Evolutionary conservation across 2,888 invertebrate species (phyloP).

Genomic region (Myopa testacea): DNA sequence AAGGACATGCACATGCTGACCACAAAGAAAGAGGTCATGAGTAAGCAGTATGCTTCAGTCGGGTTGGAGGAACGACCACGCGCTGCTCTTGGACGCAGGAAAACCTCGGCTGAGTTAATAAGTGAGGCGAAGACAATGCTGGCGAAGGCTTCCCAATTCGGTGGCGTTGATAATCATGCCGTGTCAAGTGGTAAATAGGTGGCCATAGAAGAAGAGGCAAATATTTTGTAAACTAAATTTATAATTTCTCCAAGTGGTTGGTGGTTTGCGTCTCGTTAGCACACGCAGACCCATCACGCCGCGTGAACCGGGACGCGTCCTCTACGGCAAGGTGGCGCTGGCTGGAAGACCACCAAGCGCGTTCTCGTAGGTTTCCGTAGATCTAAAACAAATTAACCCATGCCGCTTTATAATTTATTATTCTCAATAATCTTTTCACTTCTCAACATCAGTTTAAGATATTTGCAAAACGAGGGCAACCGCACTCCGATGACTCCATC

Average conservation of each 20-base stretch:
- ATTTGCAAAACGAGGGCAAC: slow-evolving; percentile 71
- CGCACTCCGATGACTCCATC: slow-evolving; percentile 67
- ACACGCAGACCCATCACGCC: slow-evolving; percentile 90
- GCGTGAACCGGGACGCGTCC: slow-evolving; percentile 80
- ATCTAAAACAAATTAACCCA: not conserved
- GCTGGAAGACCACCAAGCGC: slow-evolving; percentile 79
- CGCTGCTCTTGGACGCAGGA: slow-evolving; percentile 66
- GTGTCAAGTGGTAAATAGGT: not conserved
- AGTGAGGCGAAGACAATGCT: slow-evolving; percentile 80
- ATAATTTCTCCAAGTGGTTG: slow-evolving; percentile 46
- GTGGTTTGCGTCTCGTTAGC: slow-evolving; percentile 71
- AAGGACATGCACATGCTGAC: slow-evolving; percentile 2
- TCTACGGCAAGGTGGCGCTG: slow-evolving; percentile 75
- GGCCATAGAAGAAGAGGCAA: not conserved
- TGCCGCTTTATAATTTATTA: not conserved
- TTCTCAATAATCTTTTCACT: not conserved
- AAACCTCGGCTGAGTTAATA: slow-evolving; percentile 85
- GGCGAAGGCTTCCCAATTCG: slow-evolving; percentile 51
- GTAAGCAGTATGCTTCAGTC: slow-evolving; percentile 16
- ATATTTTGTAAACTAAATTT: not conserved
- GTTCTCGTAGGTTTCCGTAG: slow-evolving; percentile 73
- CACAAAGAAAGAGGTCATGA: not conserved
- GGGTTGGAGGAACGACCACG: slow-evolving; percentile 37
- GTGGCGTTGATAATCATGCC: not conserved
- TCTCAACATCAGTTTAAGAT: slow-evolving; percentile 71